Evolutionary conservation across 2,113 vertebrate genomes (phyloP).

Genomic region (Bucco capensis): DNA sequence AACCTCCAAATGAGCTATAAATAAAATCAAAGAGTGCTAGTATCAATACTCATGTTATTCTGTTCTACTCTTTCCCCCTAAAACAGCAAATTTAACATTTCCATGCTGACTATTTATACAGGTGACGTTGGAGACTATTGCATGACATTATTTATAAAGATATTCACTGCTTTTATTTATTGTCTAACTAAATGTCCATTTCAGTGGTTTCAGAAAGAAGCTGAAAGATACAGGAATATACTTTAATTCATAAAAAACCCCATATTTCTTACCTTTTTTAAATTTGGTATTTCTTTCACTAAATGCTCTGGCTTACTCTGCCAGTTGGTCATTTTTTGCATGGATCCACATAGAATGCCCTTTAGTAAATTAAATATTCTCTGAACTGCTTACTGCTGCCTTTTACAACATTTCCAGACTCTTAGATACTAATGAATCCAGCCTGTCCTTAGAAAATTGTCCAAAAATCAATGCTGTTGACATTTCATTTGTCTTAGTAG

Average conservation of each 20-base stretch:
- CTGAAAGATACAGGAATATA: not conserved
- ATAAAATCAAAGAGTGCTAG: not conserved
- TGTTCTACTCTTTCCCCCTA: not conserved
- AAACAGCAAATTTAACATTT: not conserved
- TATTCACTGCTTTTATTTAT: not conserved
- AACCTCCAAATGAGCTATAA: not conserved
- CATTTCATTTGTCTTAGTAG: not conserved
- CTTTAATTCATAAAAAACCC: not conserved
- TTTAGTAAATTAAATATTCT: conserved; percentile 26
- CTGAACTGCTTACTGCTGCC: not conserved
- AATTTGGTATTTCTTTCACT: not conserved
- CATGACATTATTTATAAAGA: not conserved
- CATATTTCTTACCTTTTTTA: not conserved
- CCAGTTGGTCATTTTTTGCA: not conserved
- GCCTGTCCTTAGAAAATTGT: not conserved
- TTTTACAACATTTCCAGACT: not conserved
- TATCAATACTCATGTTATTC: not conserved
- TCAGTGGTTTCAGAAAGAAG: not conserved
- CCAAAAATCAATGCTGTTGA: not conserved
- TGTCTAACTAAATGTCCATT: not conserved
- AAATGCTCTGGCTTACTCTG: not conserved
- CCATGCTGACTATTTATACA: not conserved
- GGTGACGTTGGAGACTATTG: not conserved
- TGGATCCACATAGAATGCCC: not conserved
- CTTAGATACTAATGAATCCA: not conserved